Conservation (phyloP, 2,113 vertebrate species). For the Chlamydotis undulata region DNA sequence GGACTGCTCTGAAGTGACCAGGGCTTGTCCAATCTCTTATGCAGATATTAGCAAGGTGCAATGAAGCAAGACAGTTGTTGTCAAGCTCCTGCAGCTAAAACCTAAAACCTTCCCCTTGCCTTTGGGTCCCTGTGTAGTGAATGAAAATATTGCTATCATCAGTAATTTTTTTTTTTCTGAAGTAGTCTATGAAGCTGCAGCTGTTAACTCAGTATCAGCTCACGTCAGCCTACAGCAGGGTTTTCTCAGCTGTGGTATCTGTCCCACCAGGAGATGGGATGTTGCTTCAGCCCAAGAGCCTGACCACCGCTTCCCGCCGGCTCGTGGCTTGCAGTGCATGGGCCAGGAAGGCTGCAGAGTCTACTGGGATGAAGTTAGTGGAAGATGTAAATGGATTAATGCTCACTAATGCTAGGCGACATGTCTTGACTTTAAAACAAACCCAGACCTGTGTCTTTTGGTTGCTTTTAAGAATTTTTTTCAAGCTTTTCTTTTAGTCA, state of each 20-base stretch:
- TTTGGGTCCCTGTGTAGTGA: not conserved
- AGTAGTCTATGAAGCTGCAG: not conserved
- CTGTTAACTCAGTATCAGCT: not conserved
- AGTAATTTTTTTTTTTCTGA: not conserved
- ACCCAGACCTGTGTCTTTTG: not conserved
- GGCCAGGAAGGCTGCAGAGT: not conserved
- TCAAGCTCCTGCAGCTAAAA: not conserved
- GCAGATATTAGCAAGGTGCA: not conserved
- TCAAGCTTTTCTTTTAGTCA: not conserved
- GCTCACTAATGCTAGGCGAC: not conserved
- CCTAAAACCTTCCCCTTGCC: not conserved
- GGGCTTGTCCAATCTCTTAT: not conserved
- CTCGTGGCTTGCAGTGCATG: not conserved
- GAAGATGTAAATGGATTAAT: not conserved
- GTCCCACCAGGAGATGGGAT: not conserved
- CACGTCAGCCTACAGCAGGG: not conserved
- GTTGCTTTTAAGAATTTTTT: not conserved
- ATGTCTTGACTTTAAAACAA: not conserved
- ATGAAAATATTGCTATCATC: not conserved
- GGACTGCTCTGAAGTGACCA: not conserved
- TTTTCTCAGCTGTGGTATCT: not conserved
- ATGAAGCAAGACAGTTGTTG: not conserved
- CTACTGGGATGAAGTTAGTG: not conserved
- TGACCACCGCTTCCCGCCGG: not conserved
- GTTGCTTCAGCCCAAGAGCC: not conserved